A percentile compares a stretch with the other conserved stretches of the same genome.
Evolutionary conservation across 1,140 invertebrate species (phyloP).

Genomic region (Patella vulgata): DNA sequence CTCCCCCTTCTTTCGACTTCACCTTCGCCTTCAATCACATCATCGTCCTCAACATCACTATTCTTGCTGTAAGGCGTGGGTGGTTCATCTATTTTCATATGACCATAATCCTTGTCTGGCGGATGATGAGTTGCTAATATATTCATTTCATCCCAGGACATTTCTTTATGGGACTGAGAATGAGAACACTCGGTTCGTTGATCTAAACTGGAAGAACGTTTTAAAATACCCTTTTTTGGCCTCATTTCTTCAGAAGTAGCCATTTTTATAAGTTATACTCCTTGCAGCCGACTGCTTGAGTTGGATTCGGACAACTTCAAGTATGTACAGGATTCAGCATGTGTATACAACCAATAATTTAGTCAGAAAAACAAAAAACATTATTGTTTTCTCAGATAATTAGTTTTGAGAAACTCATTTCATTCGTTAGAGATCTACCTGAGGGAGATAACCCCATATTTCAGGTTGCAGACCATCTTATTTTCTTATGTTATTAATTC

Average conservation of each 20-base stretch:
- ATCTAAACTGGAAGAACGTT: slow-evolving; percentile 89
- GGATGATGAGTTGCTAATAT: slow-evolving; percentile 98
- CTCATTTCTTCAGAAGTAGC: slow-evolving; percentile 70
- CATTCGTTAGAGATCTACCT: no score
- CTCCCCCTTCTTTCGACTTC: slow-evolving; percentile 49
- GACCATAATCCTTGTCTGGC: slow-evolving; percentile 97
- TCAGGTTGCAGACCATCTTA: no score
- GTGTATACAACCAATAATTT: no score
- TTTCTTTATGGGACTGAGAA: slow-evolving; percentile 66
- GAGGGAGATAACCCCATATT: no score
- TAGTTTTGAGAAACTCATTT: no score
- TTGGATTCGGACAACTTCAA: no score
- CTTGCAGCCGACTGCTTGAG: no score
- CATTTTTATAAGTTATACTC: slow-evolving; percentile 40
- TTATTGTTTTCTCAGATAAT: no score
- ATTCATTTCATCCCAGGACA: slow-evolving; percentile 99
- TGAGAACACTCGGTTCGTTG: slow-evolving; percentile 11
- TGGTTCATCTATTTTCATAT: slow-evolving; percentile 98
- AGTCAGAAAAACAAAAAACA: no score
- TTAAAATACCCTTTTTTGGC: slow-evolving; percentile 91
- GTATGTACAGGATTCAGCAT: no score
- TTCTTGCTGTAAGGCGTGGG: slow-evolving; percentile 93
- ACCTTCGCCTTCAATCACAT: slow-evolving; percentile 71
- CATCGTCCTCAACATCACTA: slow-evolving; percentile 74
- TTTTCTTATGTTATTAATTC: no score